Conservation (phyloP, 2,113 vertebrate species). For the Phaetusa simplex region DNA sequence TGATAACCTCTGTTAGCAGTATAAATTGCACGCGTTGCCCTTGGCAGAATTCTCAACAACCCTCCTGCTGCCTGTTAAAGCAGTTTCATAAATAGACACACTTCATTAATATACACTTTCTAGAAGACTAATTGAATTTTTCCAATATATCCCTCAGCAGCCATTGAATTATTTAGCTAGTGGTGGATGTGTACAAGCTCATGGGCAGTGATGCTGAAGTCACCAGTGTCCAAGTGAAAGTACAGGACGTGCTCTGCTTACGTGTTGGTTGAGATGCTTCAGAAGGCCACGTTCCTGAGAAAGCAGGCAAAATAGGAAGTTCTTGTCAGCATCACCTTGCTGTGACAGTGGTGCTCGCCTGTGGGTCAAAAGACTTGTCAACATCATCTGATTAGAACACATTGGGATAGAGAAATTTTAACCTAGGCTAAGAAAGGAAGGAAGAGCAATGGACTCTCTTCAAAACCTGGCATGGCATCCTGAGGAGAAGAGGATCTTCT, state of each 20-base stretch:
- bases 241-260: neutral
- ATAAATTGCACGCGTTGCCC: slow-evolving; percentile 31
- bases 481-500: neutral
- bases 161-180: slow-evolving; percentile 45
- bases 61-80: slow-evolving; percentile 39
- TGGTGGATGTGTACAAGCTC: neutral
- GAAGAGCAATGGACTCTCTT: neutral
- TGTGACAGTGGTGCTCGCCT: neutral
- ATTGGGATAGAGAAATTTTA: neutral
- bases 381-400: neutral
- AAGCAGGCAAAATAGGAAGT: neutral
- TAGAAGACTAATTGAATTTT: slow-evolving; percentile 48
- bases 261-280: neutral
- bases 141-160: slow-evolving; percentile 21
- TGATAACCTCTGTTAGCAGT: slow-evolving; percentile 12
- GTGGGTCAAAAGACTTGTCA: neutral
- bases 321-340: neutral
- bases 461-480: neutral
- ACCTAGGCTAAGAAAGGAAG: neutral
- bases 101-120: slow-evolving; percentile 54
- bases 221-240: neutral
- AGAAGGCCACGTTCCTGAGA: neutral
- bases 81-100: slow-evolving; percentile 42
- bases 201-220: neutral
- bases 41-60: slow-evolving; percentile 45